phyloP scores from a whole-genome alignment of 1,140 invertebrate species.

The Cydia splendana region DNA sequence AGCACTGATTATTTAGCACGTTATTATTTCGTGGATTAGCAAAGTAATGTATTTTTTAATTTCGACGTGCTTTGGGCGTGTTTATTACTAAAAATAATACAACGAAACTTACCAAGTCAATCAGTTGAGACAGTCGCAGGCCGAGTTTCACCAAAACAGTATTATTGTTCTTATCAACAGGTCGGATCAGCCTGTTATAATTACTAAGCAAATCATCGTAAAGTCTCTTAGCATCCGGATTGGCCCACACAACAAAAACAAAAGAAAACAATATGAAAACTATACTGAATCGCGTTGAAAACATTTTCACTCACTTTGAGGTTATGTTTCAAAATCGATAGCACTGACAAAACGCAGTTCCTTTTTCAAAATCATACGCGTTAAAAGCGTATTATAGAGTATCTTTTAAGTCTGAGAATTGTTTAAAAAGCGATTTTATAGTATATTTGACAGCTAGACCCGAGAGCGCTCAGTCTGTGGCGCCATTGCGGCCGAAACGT shows the following conservation, averaged over 20 bases:
- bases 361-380: not conserved
- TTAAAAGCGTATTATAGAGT: not conserved
- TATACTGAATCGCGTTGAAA: slow-evolving; percentile 19
- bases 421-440: not conserved
- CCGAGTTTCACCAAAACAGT: slow-evolving; percentile 96
- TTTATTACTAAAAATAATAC: not conserved
- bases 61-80: not conserved
- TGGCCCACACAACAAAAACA: slow-evolving; percentile 73
- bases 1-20: too few relatives aligned
- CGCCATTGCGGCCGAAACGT: slow-evolving; percentile 64
- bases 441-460: slow-evolving; percentile 66
- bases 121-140: slow-evolving; percentile 95
- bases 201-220: slow-evolving; percentile 97
- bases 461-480: slow-evolving; percentile 56
- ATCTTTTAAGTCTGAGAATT: slow-evolving; percentile 32
- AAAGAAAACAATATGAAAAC: slow-evolving; percentile 47
- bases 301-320: slow-evolving; percentile 20
- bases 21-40: not conserved
- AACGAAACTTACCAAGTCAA: slow-evolving; percentile 90
- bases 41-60: not conserved
- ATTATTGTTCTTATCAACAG: slow-evolving; percentile 95
- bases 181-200: slow-evolving; percentile 97
- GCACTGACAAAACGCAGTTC: not conserved
- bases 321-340: slow-evolving; percentile 23
- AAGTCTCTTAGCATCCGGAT: slow-evolving; percentile 94